Evolutionary conservation across 2,888 invertebrate species (phyloP), one percentile per base, ranked within the genome.

Genomic region (Ommatoiulus sabulosus): DNA sequence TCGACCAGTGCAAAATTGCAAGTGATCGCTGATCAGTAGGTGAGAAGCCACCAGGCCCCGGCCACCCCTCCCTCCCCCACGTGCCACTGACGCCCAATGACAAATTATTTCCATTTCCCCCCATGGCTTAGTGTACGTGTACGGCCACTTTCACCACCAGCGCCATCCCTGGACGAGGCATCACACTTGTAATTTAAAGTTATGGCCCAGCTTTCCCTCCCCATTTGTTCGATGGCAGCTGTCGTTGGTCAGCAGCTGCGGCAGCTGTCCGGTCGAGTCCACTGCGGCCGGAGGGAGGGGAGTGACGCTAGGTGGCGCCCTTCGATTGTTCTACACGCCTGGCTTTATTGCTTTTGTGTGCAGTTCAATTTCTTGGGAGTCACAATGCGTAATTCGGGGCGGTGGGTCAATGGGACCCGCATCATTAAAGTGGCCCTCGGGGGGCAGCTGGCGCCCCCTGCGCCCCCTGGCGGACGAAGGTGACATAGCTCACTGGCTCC

Each of bases 221-320:
- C 52, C 52, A 52, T 52, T 52, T 52, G 52, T 52, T 52, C 52
- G 52, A 52, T 52, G 52, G 52, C 52, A 52, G 52, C 52, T 52
- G 52, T 52, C 52, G 52, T 17, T 52, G 10, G 10, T 15, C 52
- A 52, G 52, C 52, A 52, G 52, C 52, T 52, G 52, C 52, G 15
- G 52, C 52, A 52, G 52, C 52, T 52, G 52, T 17, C 15, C 52
- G 15, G 52, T 17, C 4, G 52, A 52, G 52, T 52, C 52, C 52
- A 52, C 52, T 52, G 3, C 15, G 52, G 52, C 52, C 52, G 10
- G 0, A 15, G 52, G 52, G 35, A 15, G 52, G 15, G 52, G 35
- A 35, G 35, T 35, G 35, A 35, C 52, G 52, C 52, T 52, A 52
- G 52, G 52, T 52, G 52, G 52, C 52, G 52, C 52, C 52, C 52